Percentiles rank a stretch among this genome's conserved stretches.
Conservation (phyloP, 2,797 vertebrate species). For the Gymnothorax javanicus region DNA sequence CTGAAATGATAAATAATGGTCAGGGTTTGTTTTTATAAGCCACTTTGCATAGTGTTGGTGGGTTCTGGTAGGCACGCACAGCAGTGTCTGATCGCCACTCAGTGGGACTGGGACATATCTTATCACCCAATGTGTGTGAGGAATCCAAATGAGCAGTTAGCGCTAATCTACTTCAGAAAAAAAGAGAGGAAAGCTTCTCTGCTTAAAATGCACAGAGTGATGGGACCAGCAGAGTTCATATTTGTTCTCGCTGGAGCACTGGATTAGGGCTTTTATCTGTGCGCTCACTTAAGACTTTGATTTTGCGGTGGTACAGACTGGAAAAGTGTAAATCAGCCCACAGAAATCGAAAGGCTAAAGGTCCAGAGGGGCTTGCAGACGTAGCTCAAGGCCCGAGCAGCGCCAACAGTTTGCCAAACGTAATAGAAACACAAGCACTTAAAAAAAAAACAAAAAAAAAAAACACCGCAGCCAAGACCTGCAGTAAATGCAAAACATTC, state of each 20-base stretch:
- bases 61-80: slow-evolving; percentile 57
- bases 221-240: neutral
- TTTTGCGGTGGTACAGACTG: slow-evolving; percentile 52
- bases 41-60: neutral
- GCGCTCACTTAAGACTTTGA: slow-evolving; percentile 35
- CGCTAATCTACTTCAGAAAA: neutral
- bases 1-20: slow-evolving; percentile 39
- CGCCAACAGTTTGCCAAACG: neutral
- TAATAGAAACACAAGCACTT: too few relatives aligned
- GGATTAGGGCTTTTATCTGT: slow-evolving; percentile 1
- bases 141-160: slow-evolving; percentile 55
- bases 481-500: neutral
- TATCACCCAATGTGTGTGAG: slow-evolving; percentile 53
- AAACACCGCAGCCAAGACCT: neutral
- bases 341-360: slow-evolving; percentile 35
- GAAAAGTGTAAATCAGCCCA: slow-evolving; percentile 56
- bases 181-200: slow-evolving; percentile 1
- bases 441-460: too few relatives aligned
- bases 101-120: slow-evolving; percentile 54
- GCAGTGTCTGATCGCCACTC: slow-evolving; percentile 51
- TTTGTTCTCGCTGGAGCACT: neutral
- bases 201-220: slow-evolving; percentile 18
- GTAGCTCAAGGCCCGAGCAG: neutral
- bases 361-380: neutral
- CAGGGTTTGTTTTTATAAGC: neutral